A percentile compares a stretch with the other conserved stretches of the same genome.
Conservation (phyloP, 2,888 invertebrate species). For the Melanostoma mellinum region DNA sequence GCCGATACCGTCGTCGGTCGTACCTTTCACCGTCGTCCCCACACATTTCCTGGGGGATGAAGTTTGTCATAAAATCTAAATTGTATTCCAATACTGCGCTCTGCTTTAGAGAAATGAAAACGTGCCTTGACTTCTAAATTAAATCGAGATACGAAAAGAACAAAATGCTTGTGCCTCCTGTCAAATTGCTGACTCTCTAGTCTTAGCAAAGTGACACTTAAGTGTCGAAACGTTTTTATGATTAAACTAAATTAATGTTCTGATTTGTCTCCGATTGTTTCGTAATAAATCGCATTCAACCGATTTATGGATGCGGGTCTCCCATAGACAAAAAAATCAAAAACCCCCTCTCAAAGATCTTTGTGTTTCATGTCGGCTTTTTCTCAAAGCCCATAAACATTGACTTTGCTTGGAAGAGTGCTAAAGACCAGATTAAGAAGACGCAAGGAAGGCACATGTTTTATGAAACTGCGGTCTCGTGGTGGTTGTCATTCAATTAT, state of each 20-base stretch:
- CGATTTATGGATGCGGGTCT: constrained; percentile 58
- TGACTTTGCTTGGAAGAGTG: not conserved
- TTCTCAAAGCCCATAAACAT: constrained; percentile 22
- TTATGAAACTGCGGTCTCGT: constrained; percentile 11
- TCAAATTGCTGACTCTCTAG: constrained; percentile 27
- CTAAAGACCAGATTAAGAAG: constrained; percentile 26
- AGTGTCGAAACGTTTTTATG: constrained; percentile 60
- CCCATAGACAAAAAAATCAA: constrained; percentile 24
- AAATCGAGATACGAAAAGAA: constrained; percentile 24
- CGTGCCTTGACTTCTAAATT: constrained; percentile 34
- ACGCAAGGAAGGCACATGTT: constrained; percentile 22
- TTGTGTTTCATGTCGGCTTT: constrained; percentile 4
- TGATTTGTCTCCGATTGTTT: constrained; percentile 63
- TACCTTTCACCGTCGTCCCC: no score
- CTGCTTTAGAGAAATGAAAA: constrained; percentile 26
- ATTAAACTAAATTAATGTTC: constrained; percentile 54
- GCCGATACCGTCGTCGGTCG: no score
- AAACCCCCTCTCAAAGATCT: not conserved
- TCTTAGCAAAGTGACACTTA: constrained; percentile 26
- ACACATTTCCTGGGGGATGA: no score
- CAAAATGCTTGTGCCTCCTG: constrained; percentile 17
- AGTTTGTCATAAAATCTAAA: constrained; percentile 33
- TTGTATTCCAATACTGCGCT: constrained; percentile 7
- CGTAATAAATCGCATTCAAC: constrained; percentile 58
- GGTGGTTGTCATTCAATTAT: constrained; percentile 61